Base-by-base conservation (phyloP, 2,797 vertebrate genomes). In the Centroberyx gerrardi region DNA sequence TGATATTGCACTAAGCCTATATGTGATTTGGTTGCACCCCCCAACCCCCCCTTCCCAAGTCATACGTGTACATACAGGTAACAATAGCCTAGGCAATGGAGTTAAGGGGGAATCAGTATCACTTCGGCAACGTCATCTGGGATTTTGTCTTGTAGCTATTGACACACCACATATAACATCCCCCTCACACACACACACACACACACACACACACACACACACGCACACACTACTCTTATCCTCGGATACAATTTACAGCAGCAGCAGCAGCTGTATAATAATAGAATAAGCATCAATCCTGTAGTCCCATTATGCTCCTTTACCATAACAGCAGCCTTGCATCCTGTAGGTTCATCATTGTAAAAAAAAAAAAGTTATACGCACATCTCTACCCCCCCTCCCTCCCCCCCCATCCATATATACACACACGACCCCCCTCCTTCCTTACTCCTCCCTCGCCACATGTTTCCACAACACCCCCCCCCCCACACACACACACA, bases 281-380 rank as follows among this genome's bases (percentile, higher is more conserved):
- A n/a, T 66, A 33, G 3, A n/a, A 22, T n/a, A 8, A 52, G 18
- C 18, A 51, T n/a, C 48, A 18, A 51, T 51, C 17, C 17, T 51
- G 58, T 22, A 22, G 36, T 48, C 48, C 68, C 0, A 79, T 67
- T 86, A 81, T 86, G 75, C 71, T 56, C 62, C 59, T 78, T 56
- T 44, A 74, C 60, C 54, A 71, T 53, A 77, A 62, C 74, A 86
- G 71, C 56, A 74, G 75, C 55, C 76, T 74, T 76, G 85, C 77
- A 87, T 89, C 82, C 82, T 84, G 74, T 73, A 83, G 77, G 81
- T 82, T 75, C 71, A 89, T 78, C 72, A 78, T 76, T 65, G 74
- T 66, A 4, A 18, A 48, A 9, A 4, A 46, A 15, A 31, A 68
- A 68, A 81, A 72, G 80, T 80, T 88, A 59, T 46, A 77, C 62